These are phyloP conservation scores for Dinoponera quadriceps DNA, from an alignment of 1,140 invertebrate genomes.

Conservation along the genomic window DNA sequence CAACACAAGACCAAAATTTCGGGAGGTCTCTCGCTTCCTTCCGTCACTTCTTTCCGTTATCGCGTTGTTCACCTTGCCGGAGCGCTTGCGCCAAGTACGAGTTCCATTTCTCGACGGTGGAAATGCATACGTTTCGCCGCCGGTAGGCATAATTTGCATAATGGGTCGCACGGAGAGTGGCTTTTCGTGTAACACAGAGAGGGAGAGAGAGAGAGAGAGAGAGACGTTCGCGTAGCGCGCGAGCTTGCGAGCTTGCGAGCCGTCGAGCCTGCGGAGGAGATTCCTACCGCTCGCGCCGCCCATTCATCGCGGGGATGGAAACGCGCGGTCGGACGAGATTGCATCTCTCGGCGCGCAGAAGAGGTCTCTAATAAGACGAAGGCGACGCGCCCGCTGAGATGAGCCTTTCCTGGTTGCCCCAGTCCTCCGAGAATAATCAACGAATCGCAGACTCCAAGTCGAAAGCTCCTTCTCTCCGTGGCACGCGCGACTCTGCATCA, in stretches of 20 bases:
- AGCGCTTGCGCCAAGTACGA: background rate
- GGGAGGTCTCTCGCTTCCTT: too few species aligned
- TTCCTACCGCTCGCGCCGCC: constrained; percentile 20
- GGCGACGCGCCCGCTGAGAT: background rate
- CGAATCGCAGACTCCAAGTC: background rate
- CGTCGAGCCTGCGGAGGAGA: constrained; percentile 15
- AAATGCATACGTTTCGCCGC: constrained; percentile 26
- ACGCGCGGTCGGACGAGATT: constrained; percentile 17
- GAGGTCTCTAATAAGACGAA: constrained; percentile 37
- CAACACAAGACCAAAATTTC: too few species aligned
- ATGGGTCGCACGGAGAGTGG: constrained; percentile 64
- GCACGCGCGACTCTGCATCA: too few species aligned
- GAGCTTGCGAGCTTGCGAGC: background rate
- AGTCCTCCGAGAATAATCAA: background rate
- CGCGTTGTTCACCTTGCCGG: constrained; percentile 3
- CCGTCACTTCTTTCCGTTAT: background rate
- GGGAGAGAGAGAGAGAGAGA: too few species aligned
- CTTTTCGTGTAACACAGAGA: constrained; percentile 69
- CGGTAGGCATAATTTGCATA: constrained; percentile 70
- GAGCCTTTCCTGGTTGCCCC: background rate
- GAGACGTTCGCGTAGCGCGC: background rate
- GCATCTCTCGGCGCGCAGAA: constrained; percentile 29
- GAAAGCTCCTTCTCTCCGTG: background rate
- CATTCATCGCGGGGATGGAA: constrained; percentile 10
- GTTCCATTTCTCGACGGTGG: background rate